Percentiles rank a stretch among this genome's conserved stretches.
Conservation (phyloP, 1,140 invertebrate genomes). For the Cotesia vestalis region DNA sequence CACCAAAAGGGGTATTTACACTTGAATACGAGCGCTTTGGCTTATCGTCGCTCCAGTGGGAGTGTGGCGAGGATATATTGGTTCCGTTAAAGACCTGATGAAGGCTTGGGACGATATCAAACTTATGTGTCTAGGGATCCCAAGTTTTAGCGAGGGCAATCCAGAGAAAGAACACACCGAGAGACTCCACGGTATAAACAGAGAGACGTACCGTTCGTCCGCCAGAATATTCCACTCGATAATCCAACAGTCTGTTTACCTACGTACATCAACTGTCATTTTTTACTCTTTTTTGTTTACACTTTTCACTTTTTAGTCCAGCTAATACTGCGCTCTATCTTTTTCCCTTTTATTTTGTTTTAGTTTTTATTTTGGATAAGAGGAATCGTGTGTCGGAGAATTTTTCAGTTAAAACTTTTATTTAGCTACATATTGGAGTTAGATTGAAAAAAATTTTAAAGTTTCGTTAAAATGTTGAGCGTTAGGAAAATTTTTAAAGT, state of each 20-base stretch:
- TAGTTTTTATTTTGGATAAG: not conserved
- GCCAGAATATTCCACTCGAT: conserved; percentile 26
- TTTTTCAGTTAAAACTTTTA: not conserved
- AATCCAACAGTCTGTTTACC: conserved; percentile 29
- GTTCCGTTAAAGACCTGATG: conserved; percentile 46
- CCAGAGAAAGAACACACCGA: too few relatives aligned
- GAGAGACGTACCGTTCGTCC: conserved; percentile 45
- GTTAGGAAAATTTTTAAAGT: too few relatives aligned
- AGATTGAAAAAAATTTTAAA: not conserved
- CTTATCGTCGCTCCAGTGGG: conserved; percentile 49
- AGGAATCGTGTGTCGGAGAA: not conserved
- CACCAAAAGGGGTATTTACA: conserved; percentile 50
- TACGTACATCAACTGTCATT: conserved; percentile 17
- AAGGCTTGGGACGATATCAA: conserved; percentile 43
- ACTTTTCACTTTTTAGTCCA: not conserved
- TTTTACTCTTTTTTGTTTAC: conserved; percentile 10
- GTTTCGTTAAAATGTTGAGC: not conserved
- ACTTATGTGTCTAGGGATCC: conserved; percentile 39
- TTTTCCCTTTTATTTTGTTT: not conserved
- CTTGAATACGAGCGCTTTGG: conserved; percentile 47
- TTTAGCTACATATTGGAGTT: not conserved
- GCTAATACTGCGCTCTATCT: too few relatives aligned
- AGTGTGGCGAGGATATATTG: conserved; percentile 43
- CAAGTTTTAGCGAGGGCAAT: conserved; percentile 6
- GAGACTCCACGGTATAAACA: conserved; percentile 13